Conservation (phyloP, 2,113 vertebrate genomes). For the Salvator merianae region DNA sequence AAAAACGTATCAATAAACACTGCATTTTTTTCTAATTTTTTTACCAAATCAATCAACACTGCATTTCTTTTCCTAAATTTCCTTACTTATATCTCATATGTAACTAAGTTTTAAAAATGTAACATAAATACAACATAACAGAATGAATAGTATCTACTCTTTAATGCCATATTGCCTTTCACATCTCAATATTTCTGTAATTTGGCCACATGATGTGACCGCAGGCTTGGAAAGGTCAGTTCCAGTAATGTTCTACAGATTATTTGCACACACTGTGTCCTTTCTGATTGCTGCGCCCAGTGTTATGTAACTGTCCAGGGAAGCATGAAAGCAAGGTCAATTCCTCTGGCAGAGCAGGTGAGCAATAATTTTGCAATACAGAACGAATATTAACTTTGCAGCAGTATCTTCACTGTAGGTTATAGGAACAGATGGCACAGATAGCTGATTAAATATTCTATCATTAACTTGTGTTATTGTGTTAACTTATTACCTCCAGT, state of each 20-base stretch:
- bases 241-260: constrained; percentile 17
- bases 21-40: too few relatives aligned
- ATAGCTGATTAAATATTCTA: neutral
- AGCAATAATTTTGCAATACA: neutral
- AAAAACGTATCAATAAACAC: too few relatives aligned
- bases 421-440: neutral
- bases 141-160: too few relatives aligned
- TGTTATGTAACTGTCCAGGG: constrained; percentile 7
- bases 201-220: neutral
- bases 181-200: neutral
- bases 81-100: too few relatives aligned
- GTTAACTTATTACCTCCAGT: too few relatives aligned
- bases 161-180: neutral
- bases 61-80: too few relatives aligned
- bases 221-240: constrained; percentile 6
- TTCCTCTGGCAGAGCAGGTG: neutral
- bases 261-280: neutral
- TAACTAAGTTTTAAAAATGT: too few relatives aligned
- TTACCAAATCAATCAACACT: too few relatives aligned
- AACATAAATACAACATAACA: too few relatives aligned
- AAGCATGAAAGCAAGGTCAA: constrained; percentile 22
- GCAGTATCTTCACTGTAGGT: constrained; percentile 17
- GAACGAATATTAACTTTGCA: neutral
- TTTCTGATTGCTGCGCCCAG: neutral
- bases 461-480: too few relatives aligned